Evolutionary conservation across 2,113 vertebrate genomes (phyloP).

Genomic region (Benitochromis conjunctus): DNA sequence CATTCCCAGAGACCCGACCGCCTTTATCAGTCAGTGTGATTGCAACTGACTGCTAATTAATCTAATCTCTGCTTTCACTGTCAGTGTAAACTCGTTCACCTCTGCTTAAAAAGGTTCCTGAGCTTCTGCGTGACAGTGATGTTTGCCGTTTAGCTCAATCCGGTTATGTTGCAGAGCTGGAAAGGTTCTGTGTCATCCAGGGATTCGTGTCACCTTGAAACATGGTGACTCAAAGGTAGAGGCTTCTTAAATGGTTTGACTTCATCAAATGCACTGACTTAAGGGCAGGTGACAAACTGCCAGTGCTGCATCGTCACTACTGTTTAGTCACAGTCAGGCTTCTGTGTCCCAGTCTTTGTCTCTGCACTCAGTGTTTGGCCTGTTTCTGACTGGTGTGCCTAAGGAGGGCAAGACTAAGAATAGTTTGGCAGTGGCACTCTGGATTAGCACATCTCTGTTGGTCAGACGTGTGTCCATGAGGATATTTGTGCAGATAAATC

Average conservation of each 20-base stretch:
- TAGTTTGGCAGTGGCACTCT: constrained; percentile 37
- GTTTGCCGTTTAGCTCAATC: not conserved
- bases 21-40: not conserved
- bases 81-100: not conserved
- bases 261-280: not conserved
- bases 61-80: not conserved
- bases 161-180: not conserved
- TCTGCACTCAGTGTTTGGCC: not conserved
- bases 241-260: not conserved
- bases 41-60: not conserved
- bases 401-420: constrained; percentile 51
- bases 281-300: constrained; percentile 1
- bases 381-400: not conserved
- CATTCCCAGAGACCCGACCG: not conserved
- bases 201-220: not conserved
- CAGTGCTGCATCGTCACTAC: not conserved
- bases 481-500: not conserved
- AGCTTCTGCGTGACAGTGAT: not conserved
- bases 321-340: not conserved
- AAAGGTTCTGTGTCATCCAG: not conserved
- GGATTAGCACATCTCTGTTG: constrained; percentile 33
- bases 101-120: not conserved
- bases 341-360: constrained; percentile 2
- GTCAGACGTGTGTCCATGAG: constrained; percentile 18
- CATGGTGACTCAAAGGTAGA: not conserved